These are phyloP conservation scores for Hypotaenidia okinawae DNA, from an alignment of 2,797 vertebrate genomes.

Conservation along the genomic window DNA sequence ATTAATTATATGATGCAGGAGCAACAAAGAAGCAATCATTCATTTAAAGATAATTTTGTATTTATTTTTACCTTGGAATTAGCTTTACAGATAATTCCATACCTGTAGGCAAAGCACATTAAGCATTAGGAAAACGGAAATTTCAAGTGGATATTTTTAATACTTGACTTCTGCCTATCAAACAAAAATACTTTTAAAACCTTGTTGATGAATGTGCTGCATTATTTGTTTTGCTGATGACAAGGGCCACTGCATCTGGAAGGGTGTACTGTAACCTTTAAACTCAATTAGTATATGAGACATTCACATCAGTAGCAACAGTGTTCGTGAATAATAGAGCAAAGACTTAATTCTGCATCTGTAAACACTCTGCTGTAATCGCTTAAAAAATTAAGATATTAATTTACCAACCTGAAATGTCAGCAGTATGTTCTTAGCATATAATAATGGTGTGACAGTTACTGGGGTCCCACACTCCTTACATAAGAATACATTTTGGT, in stretches of 20 bases:
- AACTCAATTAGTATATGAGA: conserved; percentile 60
- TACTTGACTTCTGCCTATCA: conserved; percentile 31
- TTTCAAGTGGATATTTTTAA: conserved; percentile 38
- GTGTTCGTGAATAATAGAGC: conserved; percentile 35
- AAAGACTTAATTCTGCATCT: conserved; percentile 54
- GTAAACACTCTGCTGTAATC: conserved; percentile 42
- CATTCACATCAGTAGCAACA: conserved; percentile 45
- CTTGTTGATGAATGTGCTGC: conserved; percentile 13
- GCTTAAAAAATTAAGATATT: conserved; percentile 67
- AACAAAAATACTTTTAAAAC: conserved; percentile 15
- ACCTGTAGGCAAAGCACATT: conserved; percentile 10
- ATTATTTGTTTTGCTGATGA: conserved; percentile 54
- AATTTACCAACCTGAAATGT: conserved; percentile 70
- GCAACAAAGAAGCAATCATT: conserved; percentile 63
- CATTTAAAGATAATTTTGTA: conserved; percentile 55
- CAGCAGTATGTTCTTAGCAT: conserved; percentile 48
- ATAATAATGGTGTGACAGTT: conserved; percentile 14
- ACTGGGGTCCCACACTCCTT: not conserved
- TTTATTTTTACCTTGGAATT: conserved; percentile 63
- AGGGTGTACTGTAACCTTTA: conserved; percentile 65
- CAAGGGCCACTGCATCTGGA: conserved; percentile 45
- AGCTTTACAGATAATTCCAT: conserved; percentile 23
- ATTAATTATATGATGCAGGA: conserved; percentile 75
- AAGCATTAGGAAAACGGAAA: conserved; percentile 24
- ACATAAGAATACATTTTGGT: not conserved